Conservation (phyloP, 2,888 invertebrate genomes). For the Aradus depressus region DNA sequence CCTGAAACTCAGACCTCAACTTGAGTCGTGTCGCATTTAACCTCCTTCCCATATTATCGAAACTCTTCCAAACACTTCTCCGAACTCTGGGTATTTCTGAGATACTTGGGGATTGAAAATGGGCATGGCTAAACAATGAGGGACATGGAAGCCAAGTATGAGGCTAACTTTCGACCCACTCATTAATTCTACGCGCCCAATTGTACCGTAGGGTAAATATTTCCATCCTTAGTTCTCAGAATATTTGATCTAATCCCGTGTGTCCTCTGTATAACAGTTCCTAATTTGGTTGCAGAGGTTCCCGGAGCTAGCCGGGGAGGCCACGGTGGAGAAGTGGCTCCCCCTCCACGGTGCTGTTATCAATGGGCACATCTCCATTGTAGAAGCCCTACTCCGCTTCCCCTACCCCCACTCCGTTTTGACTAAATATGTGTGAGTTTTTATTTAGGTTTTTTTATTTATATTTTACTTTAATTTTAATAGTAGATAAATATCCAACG, state of each 20-base stretch:
- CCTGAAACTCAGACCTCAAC: too few species aligned
- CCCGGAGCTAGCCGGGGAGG: constrained; percentile 70
- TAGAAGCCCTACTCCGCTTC: constrained; percentile 67
- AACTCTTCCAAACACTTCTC: too few species aligned
- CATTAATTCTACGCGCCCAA: too few species aligned
- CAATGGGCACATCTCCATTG: constrained; percentile 67
- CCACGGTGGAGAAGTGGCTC: constrained; percentile 84
- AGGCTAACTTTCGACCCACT: too few species aligned
- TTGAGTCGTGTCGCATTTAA: too few species aligned
- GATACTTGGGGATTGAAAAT: too few species aligned
- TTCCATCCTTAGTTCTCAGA: not conserved
- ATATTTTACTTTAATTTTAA: not conserved
- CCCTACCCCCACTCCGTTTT: constrained; percentile 64
- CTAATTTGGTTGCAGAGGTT: constrained; percentile 47
- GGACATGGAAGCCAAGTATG: too few species aligned
- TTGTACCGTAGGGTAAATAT: too few species aligned
- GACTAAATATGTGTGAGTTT: constrained; percentile 47
- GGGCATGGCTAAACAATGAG: too few species aligned
- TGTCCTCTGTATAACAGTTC: not conserved
- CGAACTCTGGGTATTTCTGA: too few species aligned
- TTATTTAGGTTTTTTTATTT: constrained; percentile 8
- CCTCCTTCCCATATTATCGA: too few species aligned
- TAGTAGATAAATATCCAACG: too few species aligned
- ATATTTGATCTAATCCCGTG: not conserved
- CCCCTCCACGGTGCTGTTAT: constrained; percentile 88